phyloP scores from a whole-genome alignment of 2,888 invertebrate species.

The Chydorus sphaericus region DNA sequence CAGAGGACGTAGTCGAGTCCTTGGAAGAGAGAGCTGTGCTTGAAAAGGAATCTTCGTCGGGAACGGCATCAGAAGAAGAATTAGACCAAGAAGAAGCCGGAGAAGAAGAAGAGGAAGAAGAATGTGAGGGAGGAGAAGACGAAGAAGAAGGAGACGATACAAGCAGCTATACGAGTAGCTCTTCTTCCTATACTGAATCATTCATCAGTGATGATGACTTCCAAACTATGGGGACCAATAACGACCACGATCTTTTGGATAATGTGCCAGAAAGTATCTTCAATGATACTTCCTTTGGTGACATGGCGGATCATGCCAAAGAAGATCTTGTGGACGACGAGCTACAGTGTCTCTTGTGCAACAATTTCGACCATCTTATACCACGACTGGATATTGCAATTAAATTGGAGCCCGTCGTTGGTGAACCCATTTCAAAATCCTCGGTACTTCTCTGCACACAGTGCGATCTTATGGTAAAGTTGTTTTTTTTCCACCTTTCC shows the following conservation, averaged over 20 bases:
- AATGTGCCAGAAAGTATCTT: background rate
- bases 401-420: conserved; percentile 1
- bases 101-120: background rate
- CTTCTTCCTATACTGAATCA: background rate
- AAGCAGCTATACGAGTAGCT: background rate
- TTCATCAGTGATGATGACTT: background rate
- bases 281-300: conserved; percentile 4
- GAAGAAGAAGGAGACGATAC: too few relatives aligned
- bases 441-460: conserved; percentile 8
- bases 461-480: conserved; percentile 10
- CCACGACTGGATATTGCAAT: conserved; percentile 1
- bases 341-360: conserved; percentile 7
- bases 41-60: background rate
- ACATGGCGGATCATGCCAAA: background rate
- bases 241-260: background rate
- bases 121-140: background rate
- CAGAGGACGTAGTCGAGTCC: background rate
- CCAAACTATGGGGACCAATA: background rate
- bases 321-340: conserved; percentile 2
- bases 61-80: background rate
- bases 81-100: background rate
- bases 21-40: background rate
- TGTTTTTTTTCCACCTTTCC: too few relatives aligned
- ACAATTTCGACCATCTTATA: conserved; percentile 8
- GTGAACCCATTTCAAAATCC: background rate